phyloP scores from a whole-genome alignment of 2,888 invertebrate genomes.

The Ormyrus pomaceus region DNA sequence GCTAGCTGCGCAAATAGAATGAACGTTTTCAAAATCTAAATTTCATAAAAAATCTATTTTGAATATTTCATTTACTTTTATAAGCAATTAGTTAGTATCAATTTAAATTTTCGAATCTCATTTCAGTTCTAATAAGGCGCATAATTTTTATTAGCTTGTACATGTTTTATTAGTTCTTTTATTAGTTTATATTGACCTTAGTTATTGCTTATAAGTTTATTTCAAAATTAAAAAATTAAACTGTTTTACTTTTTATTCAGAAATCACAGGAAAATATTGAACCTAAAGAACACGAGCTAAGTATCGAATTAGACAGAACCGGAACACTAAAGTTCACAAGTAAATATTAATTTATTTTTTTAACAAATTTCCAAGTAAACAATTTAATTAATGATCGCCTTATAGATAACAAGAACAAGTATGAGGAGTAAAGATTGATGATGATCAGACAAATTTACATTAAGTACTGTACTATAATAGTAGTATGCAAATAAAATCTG shows the following conservation, averaged over 20 bases:
- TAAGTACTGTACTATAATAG: constrained; percentile 6
- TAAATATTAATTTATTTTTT: constrained; percentile 14
- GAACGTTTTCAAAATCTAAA: no score
- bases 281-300: background rate
- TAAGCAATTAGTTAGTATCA: no score
- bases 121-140: no score
- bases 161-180: no score
- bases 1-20: no score
- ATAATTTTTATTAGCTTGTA: no score
- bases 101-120: no score
- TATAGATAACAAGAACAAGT: constrained; percentile 35
- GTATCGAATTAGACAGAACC: background rate
- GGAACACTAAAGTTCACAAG: constrained; percentile 43
- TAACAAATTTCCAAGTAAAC: constrained; percentile 6
- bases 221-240: no score
- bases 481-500: constrained; percentile 20
- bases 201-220: no score
- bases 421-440: constrained; percentile 25
- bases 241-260: constrained; percentile 2
- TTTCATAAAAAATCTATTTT: no score
- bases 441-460: constrained; percentile 7
- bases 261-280: constrained; percentile 12
- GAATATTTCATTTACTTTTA: no score
- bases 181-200: no score
- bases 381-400: background rate